Evolutionary conservation across 2,888 invertebrate species (phyloP).

Genomic region (Cotesia congregata): DNA sequence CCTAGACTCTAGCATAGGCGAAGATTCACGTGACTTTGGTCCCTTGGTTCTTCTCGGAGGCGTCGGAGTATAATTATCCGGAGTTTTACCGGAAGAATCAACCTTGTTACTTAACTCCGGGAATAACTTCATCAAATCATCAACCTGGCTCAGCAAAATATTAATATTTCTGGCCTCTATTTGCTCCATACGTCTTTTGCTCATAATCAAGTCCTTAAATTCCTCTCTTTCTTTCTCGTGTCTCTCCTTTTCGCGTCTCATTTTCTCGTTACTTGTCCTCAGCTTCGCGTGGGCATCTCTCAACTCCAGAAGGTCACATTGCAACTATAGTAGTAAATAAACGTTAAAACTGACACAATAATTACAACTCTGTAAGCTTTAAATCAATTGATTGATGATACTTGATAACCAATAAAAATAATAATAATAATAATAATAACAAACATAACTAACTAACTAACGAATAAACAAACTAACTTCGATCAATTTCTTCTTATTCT

Average conservation of each 20-base stretch:
- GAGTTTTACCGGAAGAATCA: constrained; percentile 70
- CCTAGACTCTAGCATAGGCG: constrained; percentile 82
- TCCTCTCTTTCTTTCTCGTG: constrained; percentile 85
- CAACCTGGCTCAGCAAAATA: constrained; percentile 82
- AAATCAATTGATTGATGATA: constrained; percentile 37
- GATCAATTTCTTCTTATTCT: constrained; percentile 85
- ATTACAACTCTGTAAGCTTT: background rate
- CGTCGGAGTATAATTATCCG: constrained; percentile 76
- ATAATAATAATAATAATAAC: constrained; percentile 4
- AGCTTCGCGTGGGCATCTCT: constrained; percentile 93
- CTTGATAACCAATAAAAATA: constrained; percentile 14
- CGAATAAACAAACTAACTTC: constrained; percentile 65
- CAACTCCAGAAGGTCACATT: constrained; percentile 89
- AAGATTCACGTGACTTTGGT: constrained; percentile 80
- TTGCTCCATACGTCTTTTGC: constrained; percentile 72
- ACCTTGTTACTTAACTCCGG: constrained; percentile 76
- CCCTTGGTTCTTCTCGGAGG: constrained; percentile 80
- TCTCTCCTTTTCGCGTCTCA: constrained; percentile 88
- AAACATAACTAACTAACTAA: constrained; percentile 10
- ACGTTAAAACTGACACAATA: constrained; percentile 5
- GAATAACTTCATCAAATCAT: constrained; percentile 83
- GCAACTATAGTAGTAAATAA: constrained; percentile 73
- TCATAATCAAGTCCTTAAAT: constrained; percentile 70
- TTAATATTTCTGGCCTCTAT: constrained; percentile 83
- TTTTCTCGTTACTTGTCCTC: constrained; percentile 90